These are phyloP conservation scores for Hirudinaria manillensis DNA, from an alignment of 2,888 invertebrate species.

Conservation along the genomic window DNA sequence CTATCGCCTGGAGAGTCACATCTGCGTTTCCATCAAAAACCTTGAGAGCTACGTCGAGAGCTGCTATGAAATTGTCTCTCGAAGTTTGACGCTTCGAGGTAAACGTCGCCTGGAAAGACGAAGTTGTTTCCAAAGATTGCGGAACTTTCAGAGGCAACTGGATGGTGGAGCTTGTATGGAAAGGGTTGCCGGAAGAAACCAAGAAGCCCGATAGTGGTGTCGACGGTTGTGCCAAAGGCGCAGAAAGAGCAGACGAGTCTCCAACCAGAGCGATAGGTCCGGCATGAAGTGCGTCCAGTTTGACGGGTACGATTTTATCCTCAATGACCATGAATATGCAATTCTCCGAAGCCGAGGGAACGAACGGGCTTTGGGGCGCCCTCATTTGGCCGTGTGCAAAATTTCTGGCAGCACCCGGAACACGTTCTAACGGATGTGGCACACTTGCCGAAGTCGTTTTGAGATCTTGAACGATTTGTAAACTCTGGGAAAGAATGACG, in stretches of 20 bases:
- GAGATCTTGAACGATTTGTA: too few relatives aligned
- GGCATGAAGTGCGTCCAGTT: neutral
- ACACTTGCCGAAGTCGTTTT: too few relatives aligned
- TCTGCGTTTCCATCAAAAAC: neutral
- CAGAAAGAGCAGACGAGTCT: neutral
- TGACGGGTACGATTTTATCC: neutral
- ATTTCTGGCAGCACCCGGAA: too few relatives aligned
- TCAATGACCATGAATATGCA: constrained; percentile 3
- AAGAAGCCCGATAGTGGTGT: neutral
- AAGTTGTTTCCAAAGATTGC: too few relatives aligned
- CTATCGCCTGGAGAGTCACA: neutral
- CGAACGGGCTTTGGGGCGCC: too few relatives aligned
- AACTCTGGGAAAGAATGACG: too few relatives aligned
- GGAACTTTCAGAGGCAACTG: neutral
- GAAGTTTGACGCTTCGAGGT: neutral
- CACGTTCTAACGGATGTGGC: too few relatives aligned
- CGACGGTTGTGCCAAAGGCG: neutral
- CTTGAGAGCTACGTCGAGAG: neutral
- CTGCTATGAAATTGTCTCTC: neutral
- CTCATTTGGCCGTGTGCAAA: too few relatives aligned
- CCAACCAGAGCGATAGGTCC: neutral
- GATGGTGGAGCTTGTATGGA: neutral
- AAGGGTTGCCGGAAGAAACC: neutral
- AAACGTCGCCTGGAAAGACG: neutral
- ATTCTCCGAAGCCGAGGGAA: too few relatives aligned